phyloP scores from a whole-genome alignment of 2,113 vertebrate genomes.

The Callipepla squamata region DNA sequence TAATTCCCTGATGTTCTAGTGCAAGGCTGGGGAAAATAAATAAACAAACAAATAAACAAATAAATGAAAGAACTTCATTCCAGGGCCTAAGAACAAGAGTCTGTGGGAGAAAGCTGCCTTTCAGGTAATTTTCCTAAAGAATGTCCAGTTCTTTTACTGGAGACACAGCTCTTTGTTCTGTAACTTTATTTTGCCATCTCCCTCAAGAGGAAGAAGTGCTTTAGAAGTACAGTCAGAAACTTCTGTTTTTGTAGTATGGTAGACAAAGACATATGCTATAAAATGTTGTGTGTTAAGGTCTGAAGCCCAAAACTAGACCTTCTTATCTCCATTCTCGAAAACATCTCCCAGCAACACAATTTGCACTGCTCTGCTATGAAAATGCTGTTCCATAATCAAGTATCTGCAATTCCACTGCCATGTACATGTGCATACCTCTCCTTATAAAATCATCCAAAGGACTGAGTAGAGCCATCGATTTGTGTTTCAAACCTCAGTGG shows the following conservation, averaged over 20 bases:
- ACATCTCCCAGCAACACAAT: background rate
- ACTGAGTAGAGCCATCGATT: background rate
- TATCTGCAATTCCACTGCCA: constrained; percentile 32
- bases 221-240: background rate
- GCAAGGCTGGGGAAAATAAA: background rate
- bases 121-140: background rate
- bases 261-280: background rate
- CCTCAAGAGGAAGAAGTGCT: background rate
- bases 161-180: background rate
- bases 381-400: constrained; percentile 25
- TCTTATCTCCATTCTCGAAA: background rate
- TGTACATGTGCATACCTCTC: background rate
- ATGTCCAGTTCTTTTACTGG: background rate
- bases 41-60: background rate
- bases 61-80: background rate
- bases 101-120: background rate
- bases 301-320: background rate
- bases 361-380: background rate
- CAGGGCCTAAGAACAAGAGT: constrained; percentile 23
- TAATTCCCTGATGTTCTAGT: constrained; percentile 27
- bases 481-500: constrained; percentile 3
- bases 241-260: background rate
- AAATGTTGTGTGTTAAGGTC: background rate
- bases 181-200: constrained; percentile 63
- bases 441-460: constrained; percentile 2